phyloP scores from a whole-genome alignment of 2,888 invertebrate species.

The Scrobipalpa costella region DNA sequence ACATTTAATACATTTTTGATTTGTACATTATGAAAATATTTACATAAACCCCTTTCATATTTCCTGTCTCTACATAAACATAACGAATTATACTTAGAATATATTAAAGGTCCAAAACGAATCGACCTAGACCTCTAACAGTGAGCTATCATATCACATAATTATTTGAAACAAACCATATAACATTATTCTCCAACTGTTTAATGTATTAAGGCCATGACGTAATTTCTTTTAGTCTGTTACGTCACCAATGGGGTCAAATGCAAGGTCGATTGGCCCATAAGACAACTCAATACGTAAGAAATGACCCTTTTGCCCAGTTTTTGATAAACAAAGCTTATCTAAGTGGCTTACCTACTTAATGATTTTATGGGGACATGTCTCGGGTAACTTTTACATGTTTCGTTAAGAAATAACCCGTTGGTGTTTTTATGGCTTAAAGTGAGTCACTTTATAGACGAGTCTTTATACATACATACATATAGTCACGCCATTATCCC shows the following conservation, averaged over 20 bases:
- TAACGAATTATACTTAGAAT: too few species aligned
- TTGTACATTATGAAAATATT: too few species aligned
- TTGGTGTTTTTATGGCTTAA: too few species aligned
- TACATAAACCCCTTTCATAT: too few species aligned
- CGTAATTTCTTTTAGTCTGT: constrained; percentile 15
- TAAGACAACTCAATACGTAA: constrained; percentile 17
- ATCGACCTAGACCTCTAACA: background rate
- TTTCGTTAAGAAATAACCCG: too few species aligned
- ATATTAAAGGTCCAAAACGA: background rate
- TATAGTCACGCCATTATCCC: too few species aligned
- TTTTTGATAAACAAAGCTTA: background rate
- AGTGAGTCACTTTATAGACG: too few species aligned
- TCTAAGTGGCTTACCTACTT: background rate
- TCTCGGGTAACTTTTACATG: background rate
- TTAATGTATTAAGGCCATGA: constrained; percentile 23
- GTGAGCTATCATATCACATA: background rate
- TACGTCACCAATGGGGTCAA: constrained; percentile 24
- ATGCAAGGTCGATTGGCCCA: constrained; percentile 21
- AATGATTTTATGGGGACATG: background rate
- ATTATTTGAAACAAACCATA: background rate
- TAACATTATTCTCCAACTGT: background rate
- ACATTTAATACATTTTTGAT: too few species aligned
- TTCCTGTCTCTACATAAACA: too few species aligned
- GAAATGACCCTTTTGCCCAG: constrained; percentile 15
- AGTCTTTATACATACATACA: too few species aligned